Evolutionary conservation across 2,113 vertebrate species (phyloP), one percentile per base, ranked within the genome.

Genomic region (Centropristis striata): DNA sequence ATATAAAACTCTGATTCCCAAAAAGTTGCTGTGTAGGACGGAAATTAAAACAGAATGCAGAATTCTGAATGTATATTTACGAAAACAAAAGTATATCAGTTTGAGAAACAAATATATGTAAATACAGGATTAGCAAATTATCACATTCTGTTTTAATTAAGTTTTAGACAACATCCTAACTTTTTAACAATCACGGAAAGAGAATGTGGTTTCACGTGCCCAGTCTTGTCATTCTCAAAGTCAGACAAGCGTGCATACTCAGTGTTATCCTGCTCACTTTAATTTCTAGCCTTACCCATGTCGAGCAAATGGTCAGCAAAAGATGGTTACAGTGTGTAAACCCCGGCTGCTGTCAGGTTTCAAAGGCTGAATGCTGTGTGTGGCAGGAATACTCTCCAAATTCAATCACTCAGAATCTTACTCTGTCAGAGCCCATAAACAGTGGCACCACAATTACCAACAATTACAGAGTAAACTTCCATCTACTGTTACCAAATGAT

Each of bases 401-500:
- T 87, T 90, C 89, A 89, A 86, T 90, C 92, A 86, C 80, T 88
- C 85, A 76, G 67, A 90, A 86, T 91, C 84, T 70, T 57, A 51
- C 80, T 78, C 80, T 88, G 91, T 92, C 90, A 85, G 80, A 71
- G 73, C 77, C 71, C 67, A 68, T 92, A 92, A 93, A 93, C 91
- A 93, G 84, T 55, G 83, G 75, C 91, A 86, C 71, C 86, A 61
- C 90, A 90, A 92, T 92, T 92, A 93, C 90, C 86, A 90, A 81
- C 90, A 90, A 93, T 93, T 92, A 91, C 83, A 88, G 86, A 85
- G 87, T 91, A 92, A 93, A 92, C 90, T 86, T 89, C 84, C 88
- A 90, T 92, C 90, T 93, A 87, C 82, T 81, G 90, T 93, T 93
- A 92, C 91, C 78, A 86, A 92, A 92, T 90, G 61, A 87, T 91